A percentile compares a stretch with the other conserved stretches of the same genome.
Conservation (phyloP, 2,113 vertebrate genomes). For the Ailurus styani region DNA sequence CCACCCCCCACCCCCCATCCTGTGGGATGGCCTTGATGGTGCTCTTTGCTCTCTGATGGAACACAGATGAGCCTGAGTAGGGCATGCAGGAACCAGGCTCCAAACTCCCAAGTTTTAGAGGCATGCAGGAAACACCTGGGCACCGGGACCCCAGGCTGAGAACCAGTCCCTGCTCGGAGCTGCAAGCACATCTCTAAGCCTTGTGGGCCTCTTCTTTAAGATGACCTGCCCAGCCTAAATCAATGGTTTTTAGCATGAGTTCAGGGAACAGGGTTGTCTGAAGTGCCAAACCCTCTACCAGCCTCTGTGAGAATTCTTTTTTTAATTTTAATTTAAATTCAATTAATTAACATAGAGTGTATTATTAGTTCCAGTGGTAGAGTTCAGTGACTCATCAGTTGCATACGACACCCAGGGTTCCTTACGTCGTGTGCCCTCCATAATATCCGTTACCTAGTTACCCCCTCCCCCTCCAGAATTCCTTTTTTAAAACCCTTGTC, state of each 20-base stretch:
- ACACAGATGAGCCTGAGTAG: neutral
- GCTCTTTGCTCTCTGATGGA: fast-evolving
- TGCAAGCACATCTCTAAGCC: fast-evolving
- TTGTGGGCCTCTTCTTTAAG: neutral
- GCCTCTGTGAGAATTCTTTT: neutral
- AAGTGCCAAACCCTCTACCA: neutral
- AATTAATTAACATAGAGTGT: neutral
- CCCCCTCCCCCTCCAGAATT: neutral
- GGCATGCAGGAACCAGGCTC: fast-evolving
- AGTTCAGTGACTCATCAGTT: neutral
- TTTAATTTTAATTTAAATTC: neutral
- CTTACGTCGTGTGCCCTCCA: neutral
- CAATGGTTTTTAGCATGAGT: fast-evolving
- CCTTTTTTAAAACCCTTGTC: neutral
- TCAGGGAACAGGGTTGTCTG: neutral
- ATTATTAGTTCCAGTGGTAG: neutral
- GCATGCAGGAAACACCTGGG: neutral
- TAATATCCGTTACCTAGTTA: neutral
- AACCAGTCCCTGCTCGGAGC: fast-evolving
- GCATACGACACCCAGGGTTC: neutral
- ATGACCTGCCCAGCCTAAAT: no score
- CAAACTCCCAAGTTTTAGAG: neutral
- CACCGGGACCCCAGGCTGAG: fast-evolving
- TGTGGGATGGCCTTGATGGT: fast-evolving
- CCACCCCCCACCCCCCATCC: fast-evolving